These are phyloP conservation scores for Lasiommata megera DNA, from an alignment of 2,888 invertebrate genomes.

Conservation along the genomic window DNA sequence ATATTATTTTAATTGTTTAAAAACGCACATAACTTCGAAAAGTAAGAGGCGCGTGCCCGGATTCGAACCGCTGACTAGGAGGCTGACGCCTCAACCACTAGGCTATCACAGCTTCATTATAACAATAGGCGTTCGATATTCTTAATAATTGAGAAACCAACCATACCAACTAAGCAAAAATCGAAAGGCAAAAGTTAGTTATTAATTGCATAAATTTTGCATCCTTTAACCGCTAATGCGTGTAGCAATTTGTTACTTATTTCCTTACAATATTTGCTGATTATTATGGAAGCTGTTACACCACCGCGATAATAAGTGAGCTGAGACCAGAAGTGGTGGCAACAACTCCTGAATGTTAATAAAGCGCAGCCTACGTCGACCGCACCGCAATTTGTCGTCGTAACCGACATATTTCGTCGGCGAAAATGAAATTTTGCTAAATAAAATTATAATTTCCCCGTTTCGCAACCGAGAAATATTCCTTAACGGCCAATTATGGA, in stretches of 20 bases:
- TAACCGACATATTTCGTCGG: slow-evolving; percentile 57
- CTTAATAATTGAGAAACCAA: too few relatives aligned
- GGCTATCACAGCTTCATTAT: too few relatives aligned
- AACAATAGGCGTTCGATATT: too few relatives aligned
- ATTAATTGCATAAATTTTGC: background rate
- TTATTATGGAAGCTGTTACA: slow-evolving; percentile 18
- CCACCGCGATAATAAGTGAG: slow-evolving; percentile 40
- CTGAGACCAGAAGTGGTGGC: slow-evolving; percentile 31
- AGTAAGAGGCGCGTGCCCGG: too few relatives aligned
- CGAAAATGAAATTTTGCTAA: slow-evolving; percentile 61
- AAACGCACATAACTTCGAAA: too few relatives aligned
- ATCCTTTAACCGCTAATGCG: background rate
- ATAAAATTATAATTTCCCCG: slow-evolving; percentile 40
- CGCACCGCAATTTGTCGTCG: slow-evolving; percentile 68
- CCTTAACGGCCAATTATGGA: slow-evolving; percentile 13
- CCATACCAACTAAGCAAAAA: too few relatives aligned
- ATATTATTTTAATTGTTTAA: too few relatives aligned
- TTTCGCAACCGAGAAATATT: slow-evolving; percentile 29
- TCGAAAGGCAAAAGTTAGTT: background rate
- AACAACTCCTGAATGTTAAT: slow-evolving; percentile 55
- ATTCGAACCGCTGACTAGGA: too few relatives aligned
- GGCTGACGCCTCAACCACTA: too few relatives aligned
- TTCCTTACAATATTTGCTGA: slow-evolving; percentile 15
- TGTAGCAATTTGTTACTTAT: slow-evolving; percentile 4
- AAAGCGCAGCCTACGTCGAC: slow-evolving; percentile 27